phyloP scores from a whole-genome alignment of 2,888 invertebrate species.

The Brenthis daphne region DNA sequence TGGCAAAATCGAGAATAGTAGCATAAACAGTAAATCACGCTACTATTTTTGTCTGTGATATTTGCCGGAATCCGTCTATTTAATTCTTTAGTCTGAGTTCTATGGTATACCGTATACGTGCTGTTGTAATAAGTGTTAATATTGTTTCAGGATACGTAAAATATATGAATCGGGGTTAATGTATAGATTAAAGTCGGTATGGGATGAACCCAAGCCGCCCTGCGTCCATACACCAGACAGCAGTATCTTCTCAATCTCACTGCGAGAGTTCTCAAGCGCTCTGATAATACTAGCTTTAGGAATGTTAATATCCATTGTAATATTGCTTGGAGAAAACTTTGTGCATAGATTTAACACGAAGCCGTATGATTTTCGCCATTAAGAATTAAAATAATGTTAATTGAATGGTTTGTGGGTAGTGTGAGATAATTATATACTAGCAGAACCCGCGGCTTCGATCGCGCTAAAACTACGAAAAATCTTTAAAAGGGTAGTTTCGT shows the following conservation, averaged over 20 bases:
- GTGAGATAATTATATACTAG: no score
- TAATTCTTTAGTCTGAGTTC: not conserved
- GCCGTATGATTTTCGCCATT: slow-evolving; percentile 41
- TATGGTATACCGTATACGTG: not conserved
- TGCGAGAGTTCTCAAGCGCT: slow-evolving; percentile 83
- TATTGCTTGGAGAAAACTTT: slow-evolving; percentile 62
- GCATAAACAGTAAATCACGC: no score
- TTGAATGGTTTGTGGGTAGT: no score
- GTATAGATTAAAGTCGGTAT: slow-evolving; percentile 77
- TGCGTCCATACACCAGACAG: slow-evolving; percentile 78
- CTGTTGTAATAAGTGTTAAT: not conserved
- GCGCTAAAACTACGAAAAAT: no score
- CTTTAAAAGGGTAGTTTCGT: no score
- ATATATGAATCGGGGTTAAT: slow-evolving; percentile 83
- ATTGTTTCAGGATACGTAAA: slow-evolving; percentile 77
- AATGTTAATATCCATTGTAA: slow-evolving; percentile 57
- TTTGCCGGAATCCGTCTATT: not conserved
- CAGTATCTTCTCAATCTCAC: slow-evolving; percentile 75
- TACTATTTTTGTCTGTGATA: no score
- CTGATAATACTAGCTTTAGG: slow-evolving; percentile 78
- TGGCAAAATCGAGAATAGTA: no score
- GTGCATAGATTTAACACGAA: slow-evolving; percentile 31
- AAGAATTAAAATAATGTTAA: not conserved
- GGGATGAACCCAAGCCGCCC: slow-evolving; percentile 83
- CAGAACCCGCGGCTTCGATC: no score